Evolutionary conservation across 92 coral and sea anemone genomes (phyloP), one percentile per base, ranked within the genome.

Genomic region (Epizoanthus stellaris): DNA sequence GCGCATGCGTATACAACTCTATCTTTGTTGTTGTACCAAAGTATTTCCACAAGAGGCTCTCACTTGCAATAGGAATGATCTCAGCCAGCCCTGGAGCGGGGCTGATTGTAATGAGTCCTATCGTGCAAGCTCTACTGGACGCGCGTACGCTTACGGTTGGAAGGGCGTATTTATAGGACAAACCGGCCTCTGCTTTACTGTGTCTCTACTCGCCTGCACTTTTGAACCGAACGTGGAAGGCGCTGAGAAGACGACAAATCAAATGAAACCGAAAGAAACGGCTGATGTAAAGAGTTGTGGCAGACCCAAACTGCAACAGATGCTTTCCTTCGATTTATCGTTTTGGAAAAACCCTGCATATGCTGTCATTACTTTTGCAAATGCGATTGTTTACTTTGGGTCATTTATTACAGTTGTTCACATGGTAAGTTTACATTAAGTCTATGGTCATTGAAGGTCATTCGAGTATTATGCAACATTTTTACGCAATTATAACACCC

Each of bases 71-170:
- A 23, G 25, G 25, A 23, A 23, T 43, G 15, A 66, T 75, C 0
- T 34, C 81, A 2, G 64, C 73, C 15, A 54, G 87, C 19, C 75
- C 82, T 43, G 87, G 76, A 9, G 90, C 82, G 5, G 90, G 90
- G 0, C 71, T 87, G 45, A 67, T 87, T 7, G 12, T 87, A 10
- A 56, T 87, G 47, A 80, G 86, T 10, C 90, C 86, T 20, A 23
- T 81, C 21, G 67, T 67, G 16, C 67, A 72, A 70, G 16, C 39
- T 17, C 53, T 81, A 8, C 15, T 74, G 23, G 86, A n/a, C n/a
- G n/a, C n/a, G n/a, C n/a, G n/a, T n/a, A 70, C 23, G 66, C 16
- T 43, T 43, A 71, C 2, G 86, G 60, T 17, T 81, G 80, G 87
- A 56, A 17, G 34, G 80, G 65, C 30, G 25, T 60, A 17, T 75